A percentile compares a stretch with the other conserved stretches of the same genome.
Evolutionary conservation across 1,140 invertebrate species (phyloP).

Genomic region (Pseudoatta argentina): DNA sequence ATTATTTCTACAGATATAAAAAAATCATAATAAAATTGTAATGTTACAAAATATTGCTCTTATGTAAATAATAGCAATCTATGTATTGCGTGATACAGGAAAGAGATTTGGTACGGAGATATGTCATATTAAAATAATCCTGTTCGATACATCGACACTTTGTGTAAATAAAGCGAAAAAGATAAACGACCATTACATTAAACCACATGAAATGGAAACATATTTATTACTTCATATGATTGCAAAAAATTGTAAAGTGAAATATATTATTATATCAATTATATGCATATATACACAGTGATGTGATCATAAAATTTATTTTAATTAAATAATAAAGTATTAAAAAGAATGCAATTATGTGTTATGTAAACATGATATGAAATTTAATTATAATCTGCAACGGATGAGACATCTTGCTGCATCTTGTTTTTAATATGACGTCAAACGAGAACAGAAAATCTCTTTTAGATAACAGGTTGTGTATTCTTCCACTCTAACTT

Average conservation of each 20-base stretch:
- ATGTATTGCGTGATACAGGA: neutral
- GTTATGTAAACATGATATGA: neutral
- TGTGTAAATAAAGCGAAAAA: constrained; percentile 38
- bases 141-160: constrained; percentile 2
- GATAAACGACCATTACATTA: constrained; percentile 14
- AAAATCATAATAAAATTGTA: constrained; percentile 13
- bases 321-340: constrained; percentile 32
- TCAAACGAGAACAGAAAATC: constrained; percentile 4
- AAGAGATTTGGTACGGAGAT: constrained; percentile 9
- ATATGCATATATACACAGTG: neutral
- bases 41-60: neutral
- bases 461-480: neutral
- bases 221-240: constrained; percentile 19
- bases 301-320: neutral
- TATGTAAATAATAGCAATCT: constrained; percentile 31
- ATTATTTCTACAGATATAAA: constrained; percentile 29
- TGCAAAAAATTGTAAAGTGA: constrained; percentile 13
- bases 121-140: constrained; percentile 32
- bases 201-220: constrained; percentile 4
- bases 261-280: constrained; percentile 17
- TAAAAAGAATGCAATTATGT: constrained; percentile 22
- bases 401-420: neutral
- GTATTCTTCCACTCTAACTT: neutral
- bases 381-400: constrained; percentile 24
- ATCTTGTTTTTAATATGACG: constrained; percentile 9